phyloP scores from a whole-genome alignment of 2,113 vertebrate species.

The Romanogobio albipinnatus region DNA sequence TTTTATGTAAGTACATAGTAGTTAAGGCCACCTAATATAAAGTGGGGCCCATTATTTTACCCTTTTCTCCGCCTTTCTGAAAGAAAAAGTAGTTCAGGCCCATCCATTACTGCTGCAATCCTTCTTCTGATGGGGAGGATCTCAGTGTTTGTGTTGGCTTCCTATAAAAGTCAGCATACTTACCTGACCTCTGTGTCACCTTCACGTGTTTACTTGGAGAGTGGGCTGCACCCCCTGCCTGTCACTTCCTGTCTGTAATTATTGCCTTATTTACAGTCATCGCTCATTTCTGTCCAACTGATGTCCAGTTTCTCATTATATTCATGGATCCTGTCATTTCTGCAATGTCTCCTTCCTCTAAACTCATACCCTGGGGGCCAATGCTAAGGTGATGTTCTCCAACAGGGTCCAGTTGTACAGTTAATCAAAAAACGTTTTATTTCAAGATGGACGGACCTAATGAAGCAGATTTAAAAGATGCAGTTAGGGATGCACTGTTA shows the following conservation, averaged over 20 bases:
- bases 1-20: no score
- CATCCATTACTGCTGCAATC: slow-evolving; percentile 28
- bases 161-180: slow-evolving; percentile 32
- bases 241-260: slow-evolving; percentile 53
- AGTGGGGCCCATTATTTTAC: slow-evolving; percentile 28
- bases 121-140: slow-evolving; percentile 1
- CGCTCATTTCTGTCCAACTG: slow-evolving; percentile 61
- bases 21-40: no score
- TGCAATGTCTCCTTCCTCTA: slow-evolving; percentile 25
- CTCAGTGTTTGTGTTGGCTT: slow-evolving; percentile 24
- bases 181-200: slow-evolving; percentile 61
- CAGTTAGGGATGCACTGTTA: background rate
- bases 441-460: background rate
- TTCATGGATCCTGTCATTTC: background rate
- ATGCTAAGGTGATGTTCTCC: background rate
- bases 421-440: background rate
- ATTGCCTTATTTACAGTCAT: slow-evolving; percentile 73
- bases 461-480: background rate
- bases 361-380: background rate
- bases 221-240: slow-evolving; percentile 16
- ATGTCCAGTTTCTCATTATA: slow-evolving; percentile 71
- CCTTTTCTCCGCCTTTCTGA: background rate
- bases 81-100: background rate
- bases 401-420: background rate
- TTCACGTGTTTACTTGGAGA: slow-evolving; percentile 66